These are phyloP conservation scores for Lithodes maja DNA, from an alignment of 2,888 invertebrate genomes.

Conservation along the genomic window DNA sequence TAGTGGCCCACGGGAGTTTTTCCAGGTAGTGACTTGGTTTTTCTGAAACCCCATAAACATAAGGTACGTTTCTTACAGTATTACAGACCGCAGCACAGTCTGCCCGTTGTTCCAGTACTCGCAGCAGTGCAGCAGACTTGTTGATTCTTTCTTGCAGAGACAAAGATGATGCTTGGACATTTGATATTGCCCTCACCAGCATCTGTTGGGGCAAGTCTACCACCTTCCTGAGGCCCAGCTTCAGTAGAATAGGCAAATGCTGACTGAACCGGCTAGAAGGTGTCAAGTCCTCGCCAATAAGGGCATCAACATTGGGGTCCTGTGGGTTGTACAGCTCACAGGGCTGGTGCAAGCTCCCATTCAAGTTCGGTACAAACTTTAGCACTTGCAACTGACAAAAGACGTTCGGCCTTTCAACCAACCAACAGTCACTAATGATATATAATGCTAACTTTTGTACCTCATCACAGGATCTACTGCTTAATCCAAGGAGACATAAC, in stretches of 20 bases:
- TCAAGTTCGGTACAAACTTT: conserved; percentile 26
- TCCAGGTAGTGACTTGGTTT: conserved; percentile 27
- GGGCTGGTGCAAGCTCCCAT: conserved; percentile 3
- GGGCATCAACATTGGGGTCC: conserved; percentile 23
- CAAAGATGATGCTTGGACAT: background rate
- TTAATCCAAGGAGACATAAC: conserved; percentile 24
- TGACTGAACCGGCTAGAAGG: background rate
- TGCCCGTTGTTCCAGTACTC: conserved; percentile 10
- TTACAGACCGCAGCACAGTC: conserved; percentile 24
- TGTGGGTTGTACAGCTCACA: conserved; percentile 35
- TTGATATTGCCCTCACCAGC: conserved; percentile 8
- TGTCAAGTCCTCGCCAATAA: conserved; percentile 27
- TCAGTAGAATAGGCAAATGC: conserved; percentile 6
- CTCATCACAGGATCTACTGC: background rate
- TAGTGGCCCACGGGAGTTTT: conserved; percentile 26
- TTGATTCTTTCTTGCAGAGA: background rate
- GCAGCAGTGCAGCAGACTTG: conserved; percentile 28
- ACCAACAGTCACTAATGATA: background rate
- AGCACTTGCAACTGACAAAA: background rate
- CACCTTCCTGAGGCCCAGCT: conserved; percentile 34
- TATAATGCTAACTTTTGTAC: conserved; percentile 8
- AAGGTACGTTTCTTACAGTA: conserved; percentile 13
- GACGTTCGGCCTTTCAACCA: background rate
- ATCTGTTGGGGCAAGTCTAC: conserved; percentile 3
- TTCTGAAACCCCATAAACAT: conserved; percentile 36